These are phyloP conservation scores for Sycophila texana DNA, from an alignment of 2,888 invertebrate genomes.

Conservation along the genomic window DNA sequence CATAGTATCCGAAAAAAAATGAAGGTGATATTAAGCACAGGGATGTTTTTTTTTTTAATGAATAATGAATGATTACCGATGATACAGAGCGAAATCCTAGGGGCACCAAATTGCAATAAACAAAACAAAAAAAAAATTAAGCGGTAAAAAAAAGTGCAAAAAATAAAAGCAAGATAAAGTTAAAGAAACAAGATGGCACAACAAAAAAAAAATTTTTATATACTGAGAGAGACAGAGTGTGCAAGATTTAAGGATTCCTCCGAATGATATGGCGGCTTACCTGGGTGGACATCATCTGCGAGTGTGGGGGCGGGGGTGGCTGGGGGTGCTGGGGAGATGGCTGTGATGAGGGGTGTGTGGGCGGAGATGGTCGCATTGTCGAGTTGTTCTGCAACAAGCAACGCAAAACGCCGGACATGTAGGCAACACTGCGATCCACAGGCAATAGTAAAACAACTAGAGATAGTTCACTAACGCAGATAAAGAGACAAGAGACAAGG, in stretches of 20 bases:
- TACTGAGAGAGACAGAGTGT: slow-evolving; percentile 1
- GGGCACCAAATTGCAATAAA: not conserved
- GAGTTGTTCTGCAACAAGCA: slow-evolving; percentile 82
- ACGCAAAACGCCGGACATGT: slow-evolving; percentile 75
- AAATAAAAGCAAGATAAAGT: not conserved
- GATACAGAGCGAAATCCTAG: no score
- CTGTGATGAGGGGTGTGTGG: slow-evolving; percentile 92
- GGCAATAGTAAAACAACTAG: slow-evolving; percentile 48
- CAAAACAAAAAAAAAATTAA: not conserved
- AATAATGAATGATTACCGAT: no score
- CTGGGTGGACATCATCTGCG: slow-evolving; percentile 89
- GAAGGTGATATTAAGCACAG: slow-evolving; percentile 3
- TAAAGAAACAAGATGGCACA: not conserved
- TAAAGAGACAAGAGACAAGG: slow-evolving; percentile 1
- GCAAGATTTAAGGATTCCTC: slow-evolving; percentile 19
- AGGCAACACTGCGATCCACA: slow-evolving; percentile 75
- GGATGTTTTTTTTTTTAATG: not conserved
- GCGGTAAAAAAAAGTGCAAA: slow-evolving; percentile 12
- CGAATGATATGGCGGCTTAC: slow-evolving; percentile 72
- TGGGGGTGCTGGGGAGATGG: slow-evolving; percentile 90
- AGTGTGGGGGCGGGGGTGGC: slow-evolving; percentile 87
- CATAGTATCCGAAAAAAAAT: slow-evolving; percentile 17
- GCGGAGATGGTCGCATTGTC: slow-evolving; percentile 89
- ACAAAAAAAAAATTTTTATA: slow-evolving; percentile 1
- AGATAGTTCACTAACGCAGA: slow-evolving; percentile 20